Evolutionary conservation across 1,140 invertebrate genomes (phyloP).

Genomic region (Aporrectodea caliginosa): DNA sequence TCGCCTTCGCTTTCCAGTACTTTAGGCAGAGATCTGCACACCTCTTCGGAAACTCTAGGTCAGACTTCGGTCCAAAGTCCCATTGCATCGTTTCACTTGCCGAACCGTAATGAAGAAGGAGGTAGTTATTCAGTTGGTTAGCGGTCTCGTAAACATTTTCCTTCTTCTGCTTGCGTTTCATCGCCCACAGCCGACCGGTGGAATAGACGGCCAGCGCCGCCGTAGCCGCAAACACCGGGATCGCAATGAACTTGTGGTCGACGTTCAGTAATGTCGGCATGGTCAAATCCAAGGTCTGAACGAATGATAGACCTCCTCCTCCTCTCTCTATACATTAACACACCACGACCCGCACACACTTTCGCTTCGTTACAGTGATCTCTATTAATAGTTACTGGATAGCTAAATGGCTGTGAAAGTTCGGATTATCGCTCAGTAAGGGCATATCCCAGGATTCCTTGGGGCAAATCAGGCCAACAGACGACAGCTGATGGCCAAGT

Average conservation of each 20-base stretch:
- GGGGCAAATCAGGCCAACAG: no score
- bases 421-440: no score
- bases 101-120: conserved; percentile 50
- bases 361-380: no score
- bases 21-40: conserved; percentile 52
- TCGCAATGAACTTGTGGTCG: conserved; percentile 45
- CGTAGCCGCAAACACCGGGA: conserved; percentile 40
- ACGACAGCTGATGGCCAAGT: no score
- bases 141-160: conserved; percentile 49
- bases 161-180: conserved; percentile 15
- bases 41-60: conserved; percentile 50
- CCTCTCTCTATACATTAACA: no score
- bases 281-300: no score
- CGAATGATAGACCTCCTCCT: no score
- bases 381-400: no score
- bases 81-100: conserved; percentile 43
- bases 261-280: conserved; percentile 57
- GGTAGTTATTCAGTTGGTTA: conserved; percentile 49
- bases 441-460: no score
- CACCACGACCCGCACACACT: no score
- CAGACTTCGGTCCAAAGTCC: conserved; percentile 45
- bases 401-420: no score
- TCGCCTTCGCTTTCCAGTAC: conserved; percentile 39
- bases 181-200: conserved; percentile 40
- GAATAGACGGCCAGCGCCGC: conserved; percentile 44